A percentile compares a stretch with the other conserved stretches of the same genome.
Evolutionary conservation across 2,113 vertebrate genomes (phyloP).

Genomic region (Rhinichthys klamathensis): DNA sequence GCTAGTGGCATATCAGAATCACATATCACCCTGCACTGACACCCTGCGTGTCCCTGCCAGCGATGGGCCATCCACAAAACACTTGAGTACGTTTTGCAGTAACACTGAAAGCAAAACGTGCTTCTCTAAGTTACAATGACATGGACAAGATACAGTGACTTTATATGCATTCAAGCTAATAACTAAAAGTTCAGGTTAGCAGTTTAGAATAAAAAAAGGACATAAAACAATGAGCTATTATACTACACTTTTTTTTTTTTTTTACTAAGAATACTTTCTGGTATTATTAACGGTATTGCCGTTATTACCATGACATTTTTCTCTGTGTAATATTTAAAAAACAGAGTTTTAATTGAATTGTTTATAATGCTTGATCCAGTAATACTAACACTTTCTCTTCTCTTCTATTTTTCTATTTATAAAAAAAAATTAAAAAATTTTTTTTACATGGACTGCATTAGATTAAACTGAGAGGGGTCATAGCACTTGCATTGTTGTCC

Average conservation of each 20-base stretch:
- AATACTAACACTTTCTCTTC: too few relatives aligned
- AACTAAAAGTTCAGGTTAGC: not conserved
- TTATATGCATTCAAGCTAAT: not conserved
- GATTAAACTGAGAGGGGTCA: too few relatives aligned
- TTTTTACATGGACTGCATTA: too few relatives aligned
- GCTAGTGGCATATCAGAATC: constrained; percentile 63
- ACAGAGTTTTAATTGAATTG: not conserved
- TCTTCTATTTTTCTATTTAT: too few relatives aligned
- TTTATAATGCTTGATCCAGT: not conserved
- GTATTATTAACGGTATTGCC: not conserved
- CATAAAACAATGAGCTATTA: not conserved
- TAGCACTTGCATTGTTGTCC: too few relatives aligned
- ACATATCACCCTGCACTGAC: constrained; percentile 67
- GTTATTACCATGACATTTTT: not conserved
- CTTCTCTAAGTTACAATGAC: constrained; percentile 15
- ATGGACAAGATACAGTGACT: constrained; percentile 1
- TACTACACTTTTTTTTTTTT: not conserved
- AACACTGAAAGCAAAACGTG: constrained; percentile 54
- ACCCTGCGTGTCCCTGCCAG: constrained; percentile 63
- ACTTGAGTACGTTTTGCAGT: constrained; percentile 40
- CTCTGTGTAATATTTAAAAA: not conserved
- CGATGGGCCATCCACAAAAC: constrained; percentile 57
- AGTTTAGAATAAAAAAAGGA: not conserved
- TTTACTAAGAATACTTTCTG: too few relatives aligned
- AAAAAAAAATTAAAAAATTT: too few relatives aligned